phyloP scores from a whole-genome alignment of 2,113 vertebrate species.

The Harpagus bidentatus region DNA sequence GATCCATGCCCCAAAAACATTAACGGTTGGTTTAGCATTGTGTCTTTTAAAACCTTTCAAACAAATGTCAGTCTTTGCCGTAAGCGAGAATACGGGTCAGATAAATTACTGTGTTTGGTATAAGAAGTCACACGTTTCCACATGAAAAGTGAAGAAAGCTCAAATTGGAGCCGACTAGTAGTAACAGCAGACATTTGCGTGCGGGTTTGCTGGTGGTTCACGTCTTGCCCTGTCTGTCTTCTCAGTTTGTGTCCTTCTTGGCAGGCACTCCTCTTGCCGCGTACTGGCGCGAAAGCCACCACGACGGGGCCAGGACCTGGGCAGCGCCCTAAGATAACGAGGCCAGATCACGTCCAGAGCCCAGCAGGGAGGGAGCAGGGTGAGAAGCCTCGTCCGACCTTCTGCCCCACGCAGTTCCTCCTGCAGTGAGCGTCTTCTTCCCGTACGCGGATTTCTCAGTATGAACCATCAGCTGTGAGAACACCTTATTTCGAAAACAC shows the following conservation, averaged over 20 bases:
- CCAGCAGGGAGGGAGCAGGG: neutral
- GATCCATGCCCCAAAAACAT: neutral
- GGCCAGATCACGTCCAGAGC: accelerated
- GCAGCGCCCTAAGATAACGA: accelerated
- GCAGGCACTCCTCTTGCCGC: neutral
- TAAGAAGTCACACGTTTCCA: accelerated
- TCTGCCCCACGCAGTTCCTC: neutral
- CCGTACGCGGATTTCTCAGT: accelerated
- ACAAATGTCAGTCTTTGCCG: neutral
- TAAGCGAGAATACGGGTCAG: neutral
- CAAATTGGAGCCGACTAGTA: accelerated
- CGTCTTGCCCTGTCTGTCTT: neutral
- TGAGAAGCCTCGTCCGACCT: neutral
- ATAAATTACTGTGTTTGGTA: neutral
- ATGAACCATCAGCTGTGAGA: accelerated
- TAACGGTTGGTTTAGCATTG: neutral
- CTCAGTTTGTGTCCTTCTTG: neutral
- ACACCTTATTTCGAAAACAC: neutral
- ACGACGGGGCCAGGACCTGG: accelerated
- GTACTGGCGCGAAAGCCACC: neutral
- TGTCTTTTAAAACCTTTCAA: neutral
- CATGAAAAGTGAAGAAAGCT: neutral
- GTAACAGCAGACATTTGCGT: neutral
- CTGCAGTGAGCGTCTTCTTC: neutral
- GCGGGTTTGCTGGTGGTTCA: neutral